Evolutionary conservation across 2,797 vertebrate genomes (phyloP), one percentile per base, ranked within the genome.

Genomic region (Coluber constrictor): DNA sequence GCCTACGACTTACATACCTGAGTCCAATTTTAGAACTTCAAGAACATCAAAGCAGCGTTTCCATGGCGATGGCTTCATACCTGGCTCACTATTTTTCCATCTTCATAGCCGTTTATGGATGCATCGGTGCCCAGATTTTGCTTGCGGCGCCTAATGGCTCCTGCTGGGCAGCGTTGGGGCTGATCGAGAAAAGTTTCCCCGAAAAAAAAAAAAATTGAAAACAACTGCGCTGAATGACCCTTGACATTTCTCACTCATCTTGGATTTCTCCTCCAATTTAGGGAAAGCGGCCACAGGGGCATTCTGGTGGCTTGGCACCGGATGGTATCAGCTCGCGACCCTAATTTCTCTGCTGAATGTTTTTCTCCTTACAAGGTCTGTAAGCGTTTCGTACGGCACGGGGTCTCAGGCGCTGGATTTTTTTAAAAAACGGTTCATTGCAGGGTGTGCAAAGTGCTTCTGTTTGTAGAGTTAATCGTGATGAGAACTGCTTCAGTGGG

Each of bases 261-360:
- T 27, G 43, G 16, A 0, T 47, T 37, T 93, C 91, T 96, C 93
- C 90, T 96, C 92, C 96, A 51, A 96, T 96, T 9, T 95, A 99
- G 98, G 98, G 96, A 97, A 95, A 91, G 97, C 97, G 6, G 97
- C 96, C 60, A 97, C 96, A 56, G 95, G 95, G 6, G 74, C 90
- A 0, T 97, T 97, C 94, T 97, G 97, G 97, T 98, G 98, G 97
- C 96, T 99, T 37, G 97, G 96, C 90, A 96, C 96, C 66, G 98
- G 96, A 92, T 98, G 98, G 98, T 97, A 96, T 96, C 98, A 98
- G 92, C 94, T 98, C 90, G 97, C 97, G 93, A 93, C 96, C 93
- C 96, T 99, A 94, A 97, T 99, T 97, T 98, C 98, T 95, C 97
- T 98, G 92, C 96, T 99, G 93, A 99, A 99, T 92, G 95, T 97